Conservation (phyloP, 2,888 invertebrate species). For the Scaeva pyrastri region DNA sequence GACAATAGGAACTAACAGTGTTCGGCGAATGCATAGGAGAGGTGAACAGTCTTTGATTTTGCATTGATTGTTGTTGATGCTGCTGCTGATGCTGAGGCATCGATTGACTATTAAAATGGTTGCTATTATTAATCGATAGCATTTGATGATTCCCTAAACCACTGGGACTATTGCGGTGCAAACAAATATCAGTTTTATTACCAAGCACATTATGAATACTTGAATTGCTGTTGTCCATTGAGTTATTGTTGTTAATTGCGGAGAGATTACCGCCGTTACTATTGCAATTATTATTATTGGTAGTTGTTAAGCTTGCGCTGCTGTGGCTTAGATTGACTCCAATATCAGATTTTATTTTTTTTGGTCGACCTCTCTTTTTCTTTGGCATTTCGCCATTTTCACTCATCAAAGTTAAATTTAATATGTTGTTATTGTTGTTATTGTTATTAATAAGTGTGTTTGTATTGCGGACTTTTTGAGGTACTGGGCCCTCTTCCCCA, state of each 20-base stretch:
- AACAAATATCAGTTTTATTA: constrained; percentile 41
- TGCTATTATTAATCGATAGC: constrained; percentile 52
- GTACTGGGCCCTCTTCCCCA: constrained; percentile 85
- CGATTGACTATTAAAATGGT: constrained; percentile 67
- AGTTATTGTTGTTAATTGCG: constrained; percentile 19
- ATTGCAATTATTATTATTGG: constrained; percentile 78
- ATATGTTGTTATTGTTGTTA: constrained; percentile 82
- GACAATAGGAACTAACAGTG: constrained; percentile 78
- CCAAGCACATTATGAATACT: constrained; percentile 15
- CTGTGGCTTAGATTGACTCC: constrained; percentile 30
- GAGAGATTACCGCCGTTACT: constrained; percentile 77
- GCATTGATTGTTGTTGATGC: constrained; percentile 77
- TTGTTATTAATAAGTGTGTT: constrained; percentile 84
- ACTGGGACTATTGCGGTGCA: constrained; percentile 59
- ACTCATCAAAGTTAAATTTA: constrained; percentile 80
- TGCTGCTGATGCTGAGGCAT: constrained; percentile 79
- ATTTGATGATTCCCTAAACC: constrained; percentile 50
- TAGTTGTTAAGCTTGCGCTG: not conserved
- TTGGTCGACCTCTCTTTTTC: constrained; percentile 94
- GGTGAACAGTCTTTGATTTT: constrained; percentile 77
- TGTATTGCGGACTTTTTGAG: constrained; percentile 84
- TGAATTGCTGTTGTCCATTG: constrained; percentile 42
- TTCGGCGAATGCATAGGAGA: constrained; percentile 82
- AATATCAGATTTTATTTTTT: constrained; percentile 88
- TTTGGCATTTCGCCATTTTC: constrained; percentile 88